phyloP scores from a whole-genome alignment of 2,888 invertebrate species.

The Ecdyonurus torrentis region DNA sequence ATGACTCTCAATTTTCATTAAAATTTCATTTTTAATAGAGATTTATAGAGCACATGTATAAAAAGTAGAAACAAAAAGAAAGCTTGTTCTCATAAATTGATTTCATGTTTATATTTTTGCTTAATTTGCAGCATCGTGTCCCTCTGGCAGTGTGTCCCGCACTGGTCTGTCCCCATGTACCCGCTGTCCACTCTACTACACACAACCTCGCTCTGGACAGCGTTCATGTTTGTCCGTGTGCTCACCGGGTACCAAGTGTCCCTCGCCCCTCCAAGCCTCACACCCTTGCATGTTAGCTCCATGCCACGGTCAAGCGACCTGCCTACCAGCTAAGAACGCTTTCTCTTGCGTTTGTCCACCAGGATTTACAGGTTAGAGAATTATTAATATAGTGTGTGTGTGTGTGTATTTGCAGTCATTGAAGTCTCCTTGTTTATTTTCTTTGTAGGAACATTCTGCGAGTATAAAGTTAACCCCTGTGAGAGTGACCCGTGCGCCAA shows the following conservation, averaged over 20 bases:
- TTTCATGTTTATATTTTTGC: constrained; percentile 5
- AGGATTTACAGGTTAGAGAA: constrained; percentile 32
- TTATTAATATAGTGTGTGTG: too few relatives aligned
- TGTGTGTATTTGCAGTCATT: too few relatives aligned
- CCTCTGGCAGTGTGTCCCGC: constrained; percentile 32
- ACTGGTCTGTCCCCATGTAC: constrained; percentile 37
- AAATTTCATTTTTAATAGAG: neutral
- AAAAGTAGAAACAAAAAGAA: too few relatives aligned
- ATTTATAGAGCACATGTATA: too few relatives aligned
- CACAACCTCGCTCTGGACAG: constrained; percentile 24
- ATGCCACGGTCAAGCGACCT: neutral
- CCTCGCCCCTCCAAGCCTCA: neutral
- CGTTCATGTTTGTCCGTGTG: constrained; percentile 21
- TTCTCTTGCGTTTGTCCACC: constrained; percentile 30
- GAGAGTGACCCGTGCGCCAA: constrained; percentile 36
- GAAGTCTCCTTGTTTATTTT: too few relatives aligned
- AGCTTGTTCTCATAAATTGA: neutral
- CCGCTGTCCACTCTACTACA: constrained; percentile 32
- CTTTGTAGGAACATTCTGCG: constrained; percentile 33
- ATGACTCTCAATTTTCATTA: neutral
- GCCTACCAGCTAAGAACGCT: constrained; percentile 5
- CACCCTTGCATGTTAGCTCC: neutral
- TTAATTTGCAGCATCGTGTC: constrained; percentile 35
- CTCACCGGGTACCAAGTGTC: too few relatives aligned
- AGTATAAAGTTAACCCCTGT: constrained; percentile 30